Evolutionary conservation across 2,113 vertebrate genomes (phyloP), one percentile per base, ranked within the genome.

Genomic region (Forbesichthys agassizii): DNA sequence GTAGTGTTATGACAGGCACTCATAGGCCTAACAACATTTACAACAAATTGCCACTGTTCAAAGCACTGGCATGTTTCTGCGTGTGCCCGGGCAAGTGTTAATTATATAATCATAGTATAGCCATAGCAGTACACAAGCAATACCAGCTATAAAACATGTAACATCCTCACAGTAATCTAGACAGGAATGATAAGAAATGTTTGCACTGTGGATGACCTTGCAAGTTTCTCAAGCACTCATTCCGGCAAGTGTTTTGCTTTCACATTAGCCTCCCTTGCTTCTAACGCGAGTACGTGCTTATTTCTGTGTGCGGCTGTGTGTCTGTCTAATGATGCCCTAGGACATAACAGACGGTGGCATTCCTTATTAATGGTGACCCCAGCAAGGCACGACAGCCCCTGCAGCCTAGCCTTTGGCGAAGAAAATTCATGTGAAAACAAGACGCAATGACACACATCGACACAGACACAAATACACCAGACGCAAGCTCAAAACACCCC

Each of bases 301-400:
- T 76, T 64, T 76, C 69, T 77, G 53, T 74, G 68, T 55, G 47
- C 54, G 27, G 49, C 54, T 69, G 36, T 56, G 58, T 7, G 42
- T 16, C 9, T 58, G 61, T 74, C 60, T 82, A 77, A 83, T 68
- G 71, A 73, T 55, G 77, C 89, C 78, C 69, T 54, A 76, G 88
- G 89, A 78, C 79, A 85, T 74, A 71, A 84, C 91, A 91, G 91
- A 91, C 74, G 86, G 90, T 87, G 86, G 75, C 87, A 91, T 92
- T 88, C 90, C 81, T 88, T 93, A 92, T 93, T 93, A 88, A 92
- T 87, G 75, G 77, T 85, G 89, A 89, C 89, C 88, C 85, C 63
- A 64, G 75, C 73, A 27, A 3, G 27, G 65, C 68, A 65, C 75
- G 75, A 64, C 66, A 14, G 62, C 56, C 42, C 84, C 74, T 6